Percentiles rank a stretch among this genome's conserved stretches.
Evolutionary conservation across 2,113 vertebrate species (phyloP).

Genomic region (Protobothrops flavoviridis): DNA sequence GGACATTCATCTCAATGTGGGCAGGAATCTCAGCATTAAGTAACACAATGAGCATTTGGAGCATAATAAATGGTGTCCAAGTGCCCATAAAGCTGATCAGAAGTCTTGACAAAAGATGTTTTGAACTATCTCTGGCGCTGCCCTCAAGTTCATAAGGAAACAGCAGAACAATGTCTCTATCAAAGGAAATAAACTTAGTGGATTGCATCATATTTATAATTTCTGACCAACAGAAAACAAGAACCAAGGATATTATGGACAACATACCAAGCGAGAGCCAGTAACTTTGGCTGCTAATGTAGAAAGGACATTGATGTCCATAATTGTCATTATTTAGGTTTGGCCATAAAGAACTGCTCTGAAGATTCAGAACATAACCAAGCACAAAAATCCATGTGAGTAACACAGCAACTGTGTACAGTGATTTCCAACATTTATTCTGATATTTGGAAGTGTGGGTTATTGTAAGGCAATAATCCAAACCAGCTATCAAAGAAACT

Average conservation of each 20-base stretch:
- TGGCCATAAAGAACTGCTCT: slow-evolving; percentile 43
- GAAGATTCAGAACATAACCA: slow-evolving; percentile 66
- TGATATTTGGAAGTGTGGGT: slow-evolving; percentile 35
- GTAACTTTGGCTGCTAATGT: slow-evolving; percentile 66
- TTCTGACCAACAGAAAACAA: slow-evolving; percentile 61
- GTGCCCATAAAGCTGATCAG: slow-evolving; percentile 74
- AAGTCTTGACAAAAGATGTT: slow-evolving; percentile 64
- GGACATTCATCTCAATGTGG: slow-evolving; percentile 80
- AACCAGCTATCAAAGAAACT: slow-evolving; percentile 59
- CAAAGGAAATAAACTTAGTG: slow-evolving; percentile 55
- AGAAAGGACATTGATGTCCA: slow-evolving; percentile 66
- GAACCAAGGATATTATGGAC: slow-evolving; percentile 45
- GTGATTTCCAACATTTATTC: slow-evolving; percentile 35
- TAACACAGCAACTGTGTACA: slow-evolving; percentile 51
- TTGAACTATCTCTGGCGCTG: slow-evolving; percentile 6
- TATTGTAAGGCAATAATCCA: slow-evolving; percentile 74
- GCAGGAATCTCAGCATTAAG: slow-evolving; percentile 72
- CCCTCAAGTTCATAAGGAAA: slow-evolving; percentile 52
- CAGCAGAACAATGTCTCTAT: slow-evolving; percentile 54
- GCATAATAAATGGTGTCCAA: slow-evolving; percentile 76
- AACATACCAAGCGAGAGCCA: slow-evolving; percentile 67
- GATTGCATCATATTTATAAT: slow-evolving; percentile 57
- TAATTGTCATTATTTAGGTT: slow-evolving; percentile 24
- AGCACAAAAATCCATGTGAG: slow-evolving; percentile 69
- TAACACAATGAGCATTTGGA: slow-evolving; percentile 68